Conservation (phyloP, 1,140 invertebrate genomes). For the Bombus consobrinus region DNA sequence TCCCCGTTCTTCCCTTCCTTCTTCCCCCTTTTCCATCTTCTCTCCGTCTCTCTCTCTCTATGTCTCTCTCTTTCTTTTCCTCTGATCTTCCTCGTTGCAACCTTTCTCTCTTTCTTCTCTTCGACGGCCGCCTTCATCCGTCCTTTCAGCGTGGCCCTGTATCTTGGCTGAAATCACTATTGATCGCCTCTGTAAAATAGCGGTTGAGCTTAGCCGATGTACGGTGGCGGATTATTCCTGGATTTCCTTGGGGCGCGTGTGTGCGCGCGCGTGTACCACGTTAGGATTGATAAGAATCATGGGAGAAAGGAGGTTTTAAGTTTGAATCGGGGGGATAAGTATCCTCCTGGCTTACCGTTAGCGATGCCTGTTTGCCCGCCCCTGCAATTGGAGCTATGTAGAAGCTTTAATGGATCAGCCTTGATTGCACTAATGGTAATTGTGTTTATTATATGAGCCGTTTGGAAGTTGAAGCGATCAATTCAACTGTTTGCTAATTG, state of each 20-base stretch:
- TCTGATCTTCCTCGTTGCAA: background rate
- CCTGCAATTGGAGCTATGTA: background rate
- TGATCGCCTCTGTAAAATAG: slow-evolving; percentile 58
- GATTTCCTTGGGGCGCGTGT: slow-evolving; percentile 1
- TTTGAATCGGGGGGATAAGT: slow-evolving; percentile 12
- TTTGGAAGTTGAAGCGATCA: too few species aligned
- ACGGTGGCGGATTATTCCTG: slow-evolving; percentile 40
- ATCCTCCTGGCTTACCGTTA: slow-evolving; percentile 12
- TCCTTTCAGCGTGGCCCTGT: slow-evolving; percentile 30
- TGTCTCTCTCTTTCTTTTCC: slow-evolving; percentile 1
- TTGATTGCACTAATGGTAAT: background rate
- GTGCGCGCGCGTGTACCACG: background rate
- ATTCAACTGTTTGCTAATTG: too few species aligned
- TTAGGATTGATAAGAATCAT: slow-evolving; percentile 43
- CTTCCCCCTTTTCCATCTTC: background rate
- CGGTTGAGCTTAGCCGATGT: slow-evolving; percentile 46
- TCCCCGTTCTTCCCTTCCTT: slow-evolving; percentile 7
- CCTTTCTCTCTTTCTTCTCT: background rate
- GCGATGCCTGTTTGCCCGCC: slow-evolving; percentile 12
- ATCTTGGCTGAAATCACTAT: slow-evolving; percentile 52
- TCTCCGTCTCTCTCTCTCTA: background rate
- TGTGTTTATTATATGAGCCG: background rate
- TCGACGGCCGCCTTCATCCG: background rate
- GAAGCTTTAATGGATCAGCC: background rate
- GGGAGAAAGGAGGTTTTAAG: slow-evolving; percentile 16